These are phyloP conservation scores for Phenganax stokvisi DNA, from an alignment of 92 coral and sea anemone genomes.

Conservation along the genomic window DNA sequence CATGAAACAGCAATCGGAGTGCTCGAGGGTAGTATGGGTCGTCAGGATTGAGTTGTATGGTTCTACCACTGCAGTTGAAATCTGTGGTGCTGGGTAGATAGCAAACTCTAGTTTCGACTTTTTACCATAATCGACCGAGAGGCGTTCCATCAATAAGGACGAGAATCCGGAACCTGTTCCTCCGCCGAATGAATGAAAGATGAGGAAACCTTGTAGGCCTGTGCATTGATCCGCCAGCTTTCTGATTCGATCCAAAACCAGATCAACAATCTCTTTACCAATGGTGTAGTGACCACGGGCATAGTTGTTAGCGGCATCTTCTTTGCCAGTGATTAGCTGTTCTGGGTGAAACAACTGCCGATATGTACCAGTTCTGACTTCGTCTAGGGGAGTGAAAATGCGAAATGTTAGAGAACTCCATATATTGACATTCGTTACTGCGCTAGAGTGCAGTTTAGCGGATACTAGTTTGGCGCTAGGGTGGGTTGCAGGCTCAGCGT, in stretches of 20 bases:
- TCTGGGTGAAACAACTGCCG: conserved; percentile 65
- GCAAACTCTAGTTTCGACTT: conserved; percentile 84
- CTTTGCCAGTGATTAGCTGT: conserved; percentile 67
- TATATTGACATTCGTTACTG: background rate
- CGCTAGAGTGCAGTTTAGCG: no score
- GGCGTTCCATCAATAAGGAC: conserved; percentile 86
- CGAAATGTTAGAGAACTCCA: background rate
- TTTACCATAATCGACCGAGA: conserved; percentile 89
- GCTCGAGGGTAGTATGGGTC: conserved; percentile 90
- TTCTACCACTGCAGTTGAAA: conserved; percentile 85
- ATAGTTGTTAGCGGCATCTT: conserved; percentile 70
- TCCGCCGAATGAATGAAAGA: conserved; percentile 91
- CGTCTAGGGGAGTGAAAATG: conserved; percentile 34
- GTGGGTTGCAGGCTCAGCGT: no score
- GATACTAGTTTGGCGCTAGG: no score
- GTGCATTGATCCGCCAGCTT: conserved; percentile 87
- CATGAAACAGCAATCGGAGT: conserved; percentile 92
- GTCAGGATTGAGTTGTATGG: conserved; percentile 85
- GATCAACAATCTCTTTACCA: conserved; percentile 60
- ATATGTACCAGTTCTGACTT: conserved; percentile 61
- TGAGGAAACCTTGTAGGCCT: conserved; percentile 88
- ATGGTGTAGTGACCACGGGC: conserved; percentile 71
- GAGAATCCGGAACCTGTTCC: conserved; percentile 87
- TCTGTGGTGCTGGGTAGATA: conserved; percentile 87
- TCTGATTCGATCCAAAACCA: conserved; percentile 55